Conservation (phyloP, 2,888 invertebrate genomes). For the Mechanitis mazaeus region DNA sequence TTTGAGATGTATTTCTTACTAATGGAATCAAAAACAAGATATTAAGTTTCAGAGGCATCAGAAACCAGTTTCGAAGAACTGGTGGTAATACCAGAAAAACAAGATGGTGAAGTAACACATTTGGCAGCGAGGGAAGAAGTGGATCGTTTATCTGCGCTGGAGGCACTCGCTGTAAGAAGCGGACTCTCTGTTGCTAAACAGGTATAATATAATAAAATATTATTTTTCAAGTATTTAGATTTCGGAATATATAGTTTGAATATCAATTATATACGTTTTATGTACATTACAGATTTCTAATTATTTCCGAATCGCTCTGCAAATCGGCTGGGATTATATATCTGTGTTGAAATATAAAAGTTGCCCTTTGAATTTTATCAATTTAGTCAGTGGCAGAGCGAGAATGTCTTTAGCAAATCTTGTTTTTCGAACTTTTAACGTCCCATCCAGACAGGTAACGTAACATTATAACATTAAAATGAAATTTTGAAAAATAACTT, state of each 20-base stretch:
- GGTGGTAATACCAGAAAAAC: slow-evolving; percentile 65
- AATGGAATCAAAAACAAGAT: not conserved
- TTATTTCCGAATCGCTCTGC: slow-evolving; percentile 65
- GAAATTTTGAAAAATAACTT: not conserved
- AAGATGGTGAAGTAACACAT: slow-evolving; percentile 47
- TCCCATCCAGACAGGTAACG: slow-evolving; percentile 62
- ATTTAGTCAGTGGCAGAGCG: slow-evolving; percentile 63
- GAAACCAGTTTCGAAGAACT: slow-evolving; percentile 70
- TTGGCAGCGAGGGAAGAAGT: slow-evolving; percentile 66
- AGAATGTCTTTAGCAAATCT: slow-evolving; percentile 68
- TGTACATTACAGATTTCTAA: slow-evolving; percentile 49
- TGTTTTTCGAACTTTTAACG: slow-evolving; percentile 67
- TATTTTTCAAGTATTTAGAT: not conserved
- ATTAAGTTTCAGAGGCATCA: slow-evolving; percentile 60
- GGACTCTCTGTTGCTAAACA: slow-evolving; percentile 60
- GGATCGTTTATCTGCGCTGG: slow-evolving; percentile 61
- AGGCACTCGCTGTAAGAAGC: slow-evolving; percentile 61
- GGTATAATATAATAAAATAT: slow-evolving; percentile 32
- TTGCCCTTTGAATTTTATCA: slow-evolving; percentile 65
- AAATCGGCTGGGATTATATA: slow-evolving; percentile 67
- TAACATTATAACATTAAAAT: slow-evolving; percentile 9
- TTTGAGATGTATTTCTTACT: not conserved
- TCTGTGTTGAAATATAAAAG: slow-evolving; percentile 67
- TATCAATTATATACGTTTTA: not conserved
- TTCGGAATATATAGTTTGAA: too few relatives aligned